A percentile compares a stretch with the other conserved stretches of the same genome.
phyloP scores from a whole-genome alignment of 2,888 invertebrate genomes.

The Melangyna quadrimaculata region DNA sequence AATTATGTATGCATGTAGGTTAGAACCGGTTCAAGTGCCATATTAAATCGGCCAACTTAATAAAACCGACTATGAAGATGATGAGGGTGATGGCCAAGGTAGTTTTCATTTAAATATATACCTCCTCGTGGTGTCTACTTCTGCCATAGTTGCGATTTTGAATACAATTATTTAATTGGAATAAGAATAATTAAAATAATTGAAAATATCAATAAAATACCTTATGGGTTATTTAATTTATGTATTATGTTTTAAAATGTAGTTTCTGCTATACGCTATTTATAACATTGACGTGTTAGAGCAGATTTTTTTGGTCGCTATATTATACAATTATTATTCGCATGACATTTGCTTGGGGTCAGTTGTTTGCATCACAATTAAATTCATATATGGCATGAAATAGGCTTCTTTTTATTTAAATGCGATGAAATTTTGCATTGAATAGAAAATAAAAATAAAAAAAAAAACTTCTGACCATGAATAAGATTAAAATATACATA shows the following conservation, averaged over 20 bases:
- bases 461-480: not conserved
- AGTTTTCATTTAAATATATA: not conserved
- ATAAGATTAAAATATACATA: not conserved
- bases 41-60: constrained; percentile 1
- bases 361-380: constrained; percentile 47
- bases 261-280: not conserved
- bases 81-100: constrained; percentile 23
- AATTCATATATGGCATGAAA: not conserved
- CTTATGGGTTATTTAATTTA: constrained; percentile 1
- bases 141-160: not conserved
- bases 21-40: constrained; percentile 22
- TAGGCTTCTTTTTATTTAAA: not conserved
- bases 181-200: constrained; percentile 20
- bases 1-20: constrained; percentile 13
- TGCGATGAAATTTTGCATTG: not conserved
- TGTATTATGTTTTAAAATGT: not conserved
- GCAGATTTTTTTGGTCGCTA: not conserved
- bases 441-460: not conserved
- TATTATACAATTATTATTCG: not conserved
- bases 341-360: constrained; percentile 32
- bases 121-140: not conserved
- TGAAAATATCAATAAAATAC: constrained; percentile 13
- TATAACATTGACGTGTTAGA: not conserved
- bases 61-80: not conserved
- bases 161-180: constrained; percentile 1